Conservation (phyloP, 2,113 vertebrate genomes). For the Perca schrenkii region DNA sequence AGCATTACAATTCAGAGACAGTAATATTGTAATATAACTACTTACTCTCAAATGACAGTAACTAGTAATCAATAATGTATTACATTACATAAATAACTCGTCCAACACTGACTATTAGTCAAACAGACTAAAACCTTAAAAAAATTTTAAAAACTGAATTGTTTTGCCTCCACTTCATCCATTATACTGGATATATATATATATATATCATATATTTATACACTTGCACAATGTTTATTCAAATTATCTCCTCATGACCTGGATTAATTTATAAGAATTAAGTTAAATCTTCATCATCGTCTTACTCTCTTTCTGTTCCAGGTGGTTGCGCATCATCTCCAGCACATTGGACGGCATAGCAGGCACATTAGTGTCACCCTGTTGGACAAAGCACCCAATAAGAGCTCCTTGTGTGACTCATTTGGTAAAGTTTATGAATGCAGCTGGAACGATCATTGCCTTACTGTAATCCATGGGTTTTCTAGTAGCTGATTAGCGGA, state of each 20-base stretch:
- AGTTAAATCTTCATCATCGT: conserved; percentile 25
- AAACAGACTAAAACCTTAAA: background rate
- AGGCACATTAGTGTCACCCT: conserved; percentile 84
- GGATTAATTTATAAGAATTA: conserved; percentile 7
- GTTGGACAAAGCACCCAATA: conserved; percentile 51
- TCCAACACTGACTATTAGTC: background rate
- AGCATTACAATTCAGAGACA: too few species aligned
- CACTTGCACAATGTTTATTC: background rate
- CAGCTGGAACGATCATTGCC: conserved; percentile 41
- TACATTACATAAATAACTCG: too few species aligned
- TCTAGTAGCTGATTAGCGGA: conserved; percentile 86
- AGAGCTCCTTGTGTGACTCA: conserved; percentile 31
- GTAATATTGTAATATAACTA: too few species aligned
- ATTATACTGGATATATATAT: background rate
- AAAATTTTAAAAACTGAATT: background rate
- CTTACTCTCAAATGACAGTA: too few species aligned
- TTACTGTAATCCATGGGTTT: conserved; percentile 86
- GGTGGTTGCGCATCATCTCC: conserved; percentile 87
- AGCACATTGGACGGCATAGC: conserved; percentile 84
- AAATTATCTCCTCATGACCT: background rate
- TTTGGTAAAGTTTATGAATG: conserved; percentile 38
- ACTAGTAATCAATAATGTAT: too few species aligned
- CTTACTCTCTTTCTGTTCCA: conserved; percentile 61
- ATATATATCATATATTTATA: background rate
- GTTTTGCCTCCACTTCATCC: background rate